Conservation (phyloP, 2,888 invertebrate genomes). For the Artemia sp. region DNA sequence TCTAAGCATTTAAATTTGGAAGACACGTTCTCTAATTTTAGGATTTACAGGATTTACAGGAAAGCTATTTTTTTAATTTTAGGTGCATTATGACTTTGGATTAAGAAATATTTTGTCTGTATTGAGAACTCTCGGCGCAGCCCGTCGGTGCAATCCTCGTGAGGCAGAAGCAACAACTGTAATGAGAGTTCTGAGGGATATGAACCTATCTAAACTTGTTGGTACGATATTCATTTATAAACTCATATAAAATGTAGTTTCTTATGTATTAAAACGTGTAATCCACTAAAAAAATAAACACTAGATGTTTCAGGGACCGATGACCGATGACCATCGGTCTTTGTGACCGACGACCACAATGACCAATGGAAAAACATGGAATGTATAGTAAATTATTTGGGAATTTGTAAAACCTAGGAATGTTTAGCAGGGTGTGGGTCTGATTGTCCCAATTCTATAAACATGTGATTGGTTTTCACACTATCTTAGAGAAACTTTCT, state of each 20-base stretch:
- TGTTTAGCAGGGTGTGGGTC: too few species aligned
- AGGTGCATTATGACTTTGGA: constrained; percentile 95
- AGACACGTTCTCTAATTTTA: too few species aligned
- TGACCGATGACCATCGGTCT: too few species aligned
- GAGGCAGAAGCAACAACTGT: constrained; percentile 90
- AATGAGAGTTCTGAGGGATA: constrained; percentile 85
- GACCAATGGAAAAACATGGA: too few species aligned
- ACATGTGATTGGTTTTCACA: too few species aligned
- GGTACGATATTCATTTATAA: constrained; percentile 29
- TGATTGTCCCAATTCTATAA: too few species aligned
- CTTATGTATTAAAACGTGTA: constrained; percentile 12
- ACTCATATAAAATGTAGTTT: neutral
- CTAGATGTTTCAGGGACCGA: too few species aligned
- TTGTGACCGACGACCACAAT: too few species aligned
- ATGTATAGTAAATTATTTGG: neutral
- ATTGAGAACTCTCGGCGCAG: constrained; percentile 72
- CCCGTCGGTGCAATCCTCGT: constrained; percentile 73
- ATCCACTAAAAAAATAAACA: neutral
- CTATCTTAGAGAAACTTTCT: too few species aligned
- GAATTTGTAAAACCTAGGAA: too few species aligned
- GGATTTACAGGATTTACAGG: too few species aligned
- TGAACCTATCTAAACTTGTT: constrained; percentile 91
- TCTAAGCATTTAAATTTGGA: too few species aligned
- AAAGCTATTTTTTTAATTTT: constrained; percentile 22
- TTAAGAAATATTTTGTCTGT: constrained; percentile 87